Evolutionary conservation across 35 echinoderm and acorn worm species (phyloP), one percentile per base, ranked within the genome.

Genomic region (Lytechinus variegatus): DNA sequence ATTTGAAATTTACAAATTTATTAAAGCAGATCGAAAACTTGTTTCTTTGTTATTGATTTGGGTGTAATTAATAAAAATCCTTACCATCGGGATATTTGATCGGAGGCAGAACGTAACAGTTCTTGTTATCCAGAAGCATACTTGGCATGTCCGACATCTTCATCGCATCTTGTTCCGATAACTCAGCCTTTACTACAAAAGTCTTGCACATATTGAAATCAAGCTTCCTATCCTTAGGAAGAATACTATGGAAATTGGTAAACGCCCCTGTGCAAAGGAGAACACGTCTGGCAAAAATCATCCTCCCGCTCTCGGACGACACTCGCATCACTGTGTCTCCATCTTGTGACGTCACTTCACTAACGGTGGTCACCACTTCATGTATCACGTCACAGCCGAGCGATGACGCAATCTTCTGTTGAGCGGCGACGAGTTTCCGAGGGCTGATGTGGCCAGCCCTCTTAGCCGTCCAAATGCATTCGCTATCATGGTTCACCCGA

Each of bases 81-180:
- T 90, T 90, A 54, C 88, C 88, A 52, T 90, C 88, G 27, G 88
- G 88, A 33, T 90, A 90, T 93, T 93, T 93, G 13, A 93, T 93
- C 16, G 92, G 92, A 16, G 92, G 92, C 10, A 93, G 92, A 13
- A 57, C 54, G 92, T 93, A 93, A 54, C 92, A 57, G 21, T 93
- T 54, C n/a, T 57, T 55, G 52, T 93, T 33, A 55, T 28, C n/a
- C 11, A 52, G 52, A 90, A 90, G 88, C 8, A 93, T 57, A 10
- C 54, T 19, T 5, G 92, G 92, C 92, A 93, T 93, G 21, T 27
- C 92, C 11, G 11, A 12, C 52, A 93, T 55, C 53, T 57, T 93
- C 13, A 52, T 10, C 8, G 54, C 57, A 28, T 95, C 94, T 95
- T 29, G 27, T 29, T 71, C 61, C n/a, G 57, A 24, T 54, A 95